Evolutionary conservation across 2,888 invertebrate species (phyloP), one percentile per base, ranked within the genome.

Genomic region (Apotomis capreana): DNA sequence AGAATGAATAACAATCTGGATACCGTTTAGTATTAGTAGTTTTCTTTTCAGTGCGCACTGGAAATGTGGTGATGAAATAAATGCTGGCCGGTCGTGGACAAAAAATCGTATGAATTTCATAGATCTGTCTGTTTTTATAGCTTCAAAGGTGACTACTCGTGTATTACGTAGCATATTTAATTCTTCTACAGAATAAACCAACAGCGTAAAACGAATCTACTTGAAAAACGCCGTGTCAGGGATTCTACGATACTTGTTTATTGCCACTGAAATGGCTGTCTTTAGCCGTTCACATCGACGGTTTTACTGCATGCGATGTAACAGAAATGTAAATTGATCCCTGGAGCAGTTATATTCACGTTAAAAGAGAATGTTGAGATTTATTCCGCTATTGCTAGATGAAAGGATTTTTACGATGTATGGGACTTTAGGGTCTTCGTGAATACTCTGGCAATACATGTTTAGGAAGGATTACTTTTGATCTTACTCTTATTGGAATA

Each of bases 281-380:
- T 86, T 81, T 78, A 83, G 84, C 81, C 84, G 81, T 87, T 88
- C 84, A 87, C 84, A 87, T 84, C 78, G 81, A 78, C 83, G 83
- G 80, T 82, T 89, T 88, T 89, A 89, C 87, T 82, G 83, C 83
- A 84, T 83, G 84, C 85, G 88, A 89, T 89, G 87, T 87, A 87
- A 85, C 86, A 83, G 84, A 87, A 87, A 89, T 88, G 87, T 87
- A 84, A 88, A 87, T 85, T 81, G 77, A 76, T 74, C 79, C 81
- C 83, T 81, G 80, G 46, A 59, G 26, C 61, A 37, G 63, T 69
- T 54, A 37, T 59, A 62, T 62, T 58, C 10, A 68, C 64, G 67
- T 60, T 59, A 67, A 70, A 70, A 65, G 46, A 63, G 54, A 10
- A 61, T 62, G 54, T 67, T 26, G 57, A 51, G 26, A 46, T 55